Conservation (phyloP, 2,888 invertebrate species). For the Antheraea yamamai region DNA sequence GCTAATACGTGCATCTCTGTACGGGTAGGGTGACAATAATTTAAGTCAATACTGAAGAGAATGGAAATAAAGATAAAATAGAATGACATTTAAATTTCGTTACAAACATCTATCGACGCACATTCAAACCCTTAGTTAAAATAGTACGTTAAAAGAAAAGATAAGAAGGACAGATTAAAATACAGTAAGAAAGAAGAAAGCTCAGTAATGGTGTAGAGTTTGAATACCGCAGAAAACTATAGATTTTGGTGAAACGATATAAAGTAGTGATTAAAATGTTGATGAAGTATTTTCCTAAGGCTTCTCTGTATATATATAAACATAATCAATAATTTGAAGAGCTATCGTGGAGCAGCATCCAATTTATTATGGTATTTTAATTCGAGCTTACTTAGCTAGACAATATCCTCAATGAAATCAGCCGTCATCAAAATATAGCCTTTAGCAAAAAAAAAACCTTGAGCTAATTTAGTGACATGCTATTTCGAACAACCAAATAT, state of each 20-base stretch:
- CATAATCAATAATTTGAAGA: background rate
- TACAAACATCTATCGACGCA: background rate
- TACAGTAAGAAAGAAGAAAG: too few relatives aligned
- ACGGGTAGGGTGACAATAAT: constrained; percentile 18
- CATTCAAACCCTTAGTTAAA: background rate
- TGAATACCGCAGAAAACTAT: too few relatives aligned
- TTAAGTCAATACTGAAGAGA: background rate
- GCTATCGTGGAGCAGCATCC: background rate
- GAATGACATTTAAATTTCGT: background rate
- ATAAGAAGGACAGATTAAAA: background rate
- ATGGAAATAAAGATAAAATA: background rate
- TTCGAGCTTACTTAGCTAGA: background rate
- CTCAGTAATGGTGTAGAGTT: too few relatives aligned
- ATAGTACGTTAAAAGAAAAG: background rate
- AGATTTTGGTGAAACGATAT: too few relatives aligned
- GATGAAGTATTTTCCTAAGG: too few relatives aligned
- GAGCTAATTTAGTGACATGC: too few relatives aligned
- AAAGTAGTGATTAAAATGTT: too few relatives aligned
- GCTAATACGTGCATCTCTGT: constrained; percentile 27
- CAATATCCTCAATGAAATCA: too few relatives aligned
- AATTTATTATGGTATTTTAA: background rate
- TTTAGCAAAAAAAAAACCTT: too few relatives aligned
- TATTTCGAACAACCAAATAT: too few relatives aligned
- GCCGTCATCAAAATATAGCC: too few relatives aligned
- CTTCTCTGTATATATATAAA: background rate